A percentile compares a stretch with the other conserved stretches of the same genome.
Conservation (phyloP, 1,140 invertebrate species). For the Scaptomyza montana region DNA sequence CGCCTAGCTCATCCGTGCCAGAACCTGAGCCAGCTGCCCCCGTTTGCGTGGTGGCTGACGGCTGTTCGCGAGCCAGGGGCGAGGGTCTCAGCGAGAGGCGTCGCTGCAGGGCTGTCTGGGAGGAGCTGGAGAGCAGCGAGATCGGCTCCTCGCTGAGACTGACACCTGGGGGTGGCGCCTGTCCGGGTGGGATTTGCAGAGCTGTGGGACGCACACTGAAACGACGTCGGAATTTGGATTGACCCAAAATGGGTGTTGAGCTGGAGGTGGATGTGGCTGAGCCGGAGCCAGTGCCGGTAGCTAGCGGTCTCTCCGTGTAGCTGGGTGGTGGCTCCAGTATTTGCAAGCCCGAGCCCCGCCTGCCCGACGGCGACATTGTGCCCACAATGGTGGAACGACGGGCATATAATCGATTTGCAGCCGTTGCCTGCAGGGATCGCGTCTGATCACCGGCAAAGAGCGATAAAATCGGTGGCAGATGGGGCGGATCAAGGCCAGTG, state of each 20-base stretch:
- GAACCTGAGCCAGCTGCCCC: slow-evolving; percentile 3
- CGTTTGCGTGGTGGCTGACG: slow-evolving; percentile 42
- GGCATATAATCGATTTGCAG: slow-evolving; percentile 73
- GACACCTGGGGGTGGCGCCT: slow-evolving; percentile 73
- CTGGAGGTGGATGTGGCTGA: slow-evolving; percentile 6
- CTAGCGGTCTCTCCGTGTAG: slow-evolving; percentile 57
- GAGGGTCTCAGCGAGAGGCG: slow-evolving; percentile 80
- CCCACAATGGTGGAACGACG: slow-evolving; percentile 78
- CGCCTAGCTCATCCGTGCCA: slow-evolving; percentile 41
- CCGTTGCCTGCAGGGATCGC: slow-evolving; percentile 54
- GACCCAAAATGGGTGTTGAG: slow-evolving; percentile 3
- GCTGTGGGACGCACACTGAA: slow-evolving; percentile 81
- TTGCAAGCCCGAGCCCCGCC: slow-evolving; percentile 35
- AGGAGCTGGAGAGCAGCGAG: slow-evolving; percentile 12
- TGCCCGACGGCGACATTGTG: slow-evolving; percentile 57
- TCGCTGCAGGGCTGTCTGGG: slow-evolving; percentile 74
- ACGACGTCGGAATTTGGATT: slow-evolving; percentile 73
- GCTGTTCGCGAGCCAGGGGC: slow-evolving; percentile 71
- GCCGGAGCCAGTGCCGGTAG: not conserved
- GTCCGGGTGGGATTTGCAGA: slow-evolving; percentile 77
- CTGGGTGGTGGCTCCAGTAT: slow-evolving; percentile 74
- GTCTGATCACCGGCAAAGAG: slow-evolving; percentile 72
- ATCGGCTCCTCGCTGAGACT: slow-evolving; percentile 42
- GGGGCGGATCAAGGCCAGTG: slow-evolving; percentile 84
- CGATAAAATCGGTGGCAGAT: slow-evolving; percentile 70